Evolutionary conservation across 2,113 vertebrate genomes (phyloP).

Genomic region (Actenoides hombroni): DNA sequence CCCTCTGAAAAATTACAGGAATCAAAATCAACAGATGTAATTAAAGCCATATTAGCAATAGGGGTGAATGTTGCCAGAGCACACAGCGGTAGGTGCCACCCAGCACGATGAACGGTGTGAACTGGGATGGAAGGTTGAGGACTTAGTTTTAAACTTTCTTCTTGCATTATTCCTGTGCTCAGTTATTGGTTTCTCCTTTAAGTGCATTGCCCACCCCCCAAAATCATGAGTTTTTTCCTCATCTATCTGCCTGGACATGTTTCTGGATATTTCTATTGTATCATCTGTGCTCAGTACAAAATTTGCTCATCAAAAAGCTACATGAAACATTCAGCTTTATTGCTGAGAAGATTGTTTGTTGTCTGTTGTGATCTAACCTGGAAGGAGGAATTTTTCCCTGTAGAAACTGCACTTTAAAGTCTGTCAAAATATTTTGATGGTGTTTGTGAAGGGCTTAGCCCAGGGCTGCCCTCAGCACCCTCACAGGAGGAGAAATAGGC

Average conservation of each 20-base stretch:
- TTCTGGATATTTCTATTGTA: neutral
- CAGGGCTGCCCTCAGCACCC: neutral
- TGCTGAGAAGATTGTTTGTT: neutral
- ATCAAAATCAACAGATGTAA: neutral
- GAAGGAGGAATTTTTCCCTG: neutral
- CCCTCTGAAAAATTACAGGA: neutral
- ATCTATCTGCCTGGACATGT: neutral
- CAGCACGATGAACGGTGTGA: neutral
- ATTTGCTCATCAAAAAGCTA: neutral
- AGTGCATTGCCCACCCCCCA: fast-evolving
- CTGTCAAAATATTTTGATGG: neutral
- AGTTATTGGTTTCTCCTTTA: neutral
- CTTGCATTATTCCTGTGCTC: neutral
- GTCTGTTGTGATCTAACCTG: neutral
- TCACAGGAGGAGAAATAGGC: neutral
- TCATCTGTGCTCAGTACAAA: neutral
- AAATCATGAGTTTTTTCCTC: neutral
- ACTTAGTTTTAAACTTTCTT: neutral
- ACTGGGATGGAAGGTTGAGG: neutral
- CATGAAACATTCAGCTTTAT: neutral
- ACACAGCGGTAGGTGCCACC: neutral
- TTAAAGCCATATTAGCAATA: neutral
- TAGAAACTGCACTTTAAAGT: neutral
- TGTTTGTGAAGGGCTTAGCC: neutral
- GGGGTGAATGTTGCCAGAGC: neutral